Evolutionary conservation across 2,113 vertebrate genomes (phyloP), one percentile per base, ranked within the genome.

Genomic region (Cochlearius cochlearius): DNA sequence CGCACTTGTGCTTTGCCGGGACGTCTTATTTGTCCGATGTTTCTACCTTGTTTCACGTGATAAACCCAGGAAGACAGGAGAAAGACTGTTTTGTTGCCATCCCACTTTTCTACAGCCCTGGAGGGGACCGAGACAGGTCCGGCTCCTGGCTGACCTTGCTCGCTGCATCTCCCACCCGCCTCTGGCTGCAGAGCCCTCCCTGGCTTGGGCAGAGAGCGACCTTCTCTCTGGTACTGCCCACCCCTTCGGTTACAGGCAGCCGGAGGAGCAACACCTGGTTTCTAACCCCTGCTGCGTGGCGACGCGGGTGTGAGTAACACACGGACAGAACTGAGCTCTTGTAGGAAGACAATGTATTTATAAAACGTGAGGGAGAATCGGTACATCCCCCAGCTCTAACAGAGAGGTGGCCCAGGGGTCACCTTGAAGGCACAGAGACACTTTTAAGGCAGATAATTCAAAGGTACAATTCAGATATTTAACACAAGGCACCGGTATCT

Each of bases 341-440:
- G 75, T 64, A 82, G 76, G 90, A 97, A 95, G 85, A 96, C 84
- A 38, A 39, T 94, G 52, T 97, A 92, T 97, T 97, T 97, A 85
- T 90, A 93, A 97, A 97, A 94, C 5, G 5, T 2, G 2, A 19
- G 22, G 78, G 68, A 85, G 30, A 90, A 79, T 32, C 63, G 55
- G 66, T 11, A 11, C 25, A 30, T 59, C 49, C 63, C 94, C 86
- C 68, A 85, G 45, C 43, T 92, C 60, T 29, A 86, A 86, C 59
- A 73, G 30, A 95, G 32, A 43, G 36, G 83, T 89, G 71, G 88
- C 85, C 53, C 78, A 68, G 47, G 72, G 93, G 30, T 86, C 0
- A 0, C 92, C 62, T 94, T 69, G 88, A 97, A 97, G 97, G 96
- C 96, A 97, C 92, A 92, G 87, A 90, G 77, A 41, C 77, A 52